These are phyloP conservation scores for Carassius auratus DNA, from an alignment of 2,113 vertebrate species.

Conservation along the genomic window DNA sequence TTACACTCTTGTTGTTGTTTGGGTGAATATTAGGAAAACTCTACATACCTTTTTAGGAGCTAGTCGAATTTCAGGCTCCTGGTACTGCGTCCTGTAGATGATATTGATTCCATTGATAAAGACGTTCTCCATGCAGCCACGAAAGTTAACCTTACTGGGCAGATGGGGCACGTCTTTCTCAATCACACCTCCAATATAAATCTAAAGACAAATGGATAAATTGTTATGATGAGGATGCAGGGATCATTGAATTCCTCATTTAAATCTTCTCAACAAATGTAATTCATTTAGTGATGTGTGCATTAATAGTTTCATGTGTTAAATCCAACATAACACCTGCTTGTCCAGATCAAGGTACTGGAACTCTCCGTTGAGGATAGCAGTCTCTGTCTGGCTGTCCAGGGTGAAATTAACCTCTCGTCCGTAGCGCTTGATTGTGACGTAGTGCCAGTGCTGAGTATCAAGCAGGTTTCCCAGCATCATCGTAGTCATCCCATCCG, in stretches of 20 bases:
- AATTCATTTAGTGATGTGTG: background rate
- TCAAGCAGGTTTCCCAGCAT: slow-evolving; percentile 89
- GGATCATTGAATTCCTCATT: background rate
- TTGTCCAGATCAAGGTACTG: slow-evolving; percentile 88
- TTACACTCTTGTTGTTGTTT: background rate
- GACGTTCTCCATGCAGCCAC: slow-evolving; percentile 93
- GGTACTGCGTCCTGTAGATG: slow-evolving; percentile 81
- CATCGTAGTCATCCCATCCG: slow-evolving; percentile 82
- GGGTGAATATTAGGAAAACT: background rate
- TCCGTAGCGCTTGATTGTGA: slow-evolving; percentile 87
- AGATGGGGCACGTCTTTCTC: slow-evolving; percentile 84
- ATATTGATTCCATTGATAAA: slow-evolving; percentile 90
- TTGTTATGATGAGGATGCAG: background rate
- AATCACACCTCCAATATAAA: slow-evolving; percentile 91
- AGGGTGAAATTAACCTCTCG: slow-evolving; percentile 88
- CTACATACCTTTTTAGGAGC: slow-evolving; percentile 69
- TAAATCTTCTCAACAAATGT: background rate
- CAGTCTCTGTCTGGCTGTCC: slow-evolving; percentile 86
- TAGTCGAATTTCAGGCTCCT: slow-evolving; percentile 82
- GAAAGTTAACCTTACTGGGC: slow-evolving; percentile 88
- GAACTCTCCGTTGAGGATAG: slow-evolving; percentile 86
- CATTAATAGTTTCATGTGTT: background rate
- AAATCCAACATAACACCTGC: slow-evolving; percentile 75
- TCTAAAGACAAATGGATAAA: slow-evolving; percentile 65
- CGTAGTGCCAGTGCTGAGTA: slow-evolving; percentile 94